Percentiles rank a stretch among this genome's conserved stretches.
Conservation (phyloP, 2,797 vertebrate genomes). For the Eulemur coronatus region DNA sequence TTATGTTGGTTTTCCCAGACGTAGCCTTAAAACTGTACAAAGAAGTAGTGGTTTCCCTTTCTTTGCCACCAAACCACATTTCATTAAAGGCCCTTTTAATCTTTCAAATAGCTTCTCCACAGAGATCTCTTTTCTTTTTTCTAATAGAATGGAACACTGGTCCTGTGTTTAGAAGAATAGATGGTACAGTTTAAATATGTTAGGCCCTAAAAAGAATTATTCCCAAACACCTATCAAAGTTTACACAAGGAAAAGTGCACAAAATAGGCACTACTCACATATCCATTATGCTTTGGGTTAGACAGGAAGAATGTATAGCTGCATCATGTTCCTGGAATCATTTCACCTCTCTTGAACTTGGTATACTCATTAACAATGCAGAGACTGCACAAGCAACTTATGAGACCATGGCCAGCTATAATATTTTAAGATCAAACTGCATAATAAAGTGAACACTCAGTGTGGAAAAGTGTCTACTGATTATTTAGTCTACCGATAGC, state of each 20-base stretch:
- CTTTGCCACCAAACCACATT: background rate
- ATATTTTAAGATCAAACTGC: conserved; percentile 10
- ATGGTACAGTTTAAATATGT: background rate
- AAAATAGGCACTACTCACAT: background rate
- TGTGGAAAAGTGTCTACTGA: background rate
- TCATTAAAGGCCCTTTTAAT: background rate
- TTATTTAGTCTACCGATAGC: background rate
- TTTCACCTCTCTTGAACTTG: background rate
- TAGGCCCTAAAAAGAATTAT: conserved; percentile 40
- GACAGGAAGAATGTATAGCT: background rate
- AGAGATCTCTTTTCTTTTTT: background rate
- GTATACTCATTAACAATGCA: background rate
- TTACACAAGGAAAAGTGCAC: background rate
- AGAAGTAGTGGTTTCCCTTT: background rate
- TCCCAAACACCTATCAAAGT: conserved; percentile 11
- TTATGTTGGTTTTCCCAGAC: background rate
- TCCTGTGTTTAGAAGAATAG: conserved; percentile 31
- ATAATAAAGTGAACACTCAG: background rate
- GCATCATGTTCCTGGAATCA: background rate
- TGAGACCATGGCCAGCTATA: background rate
- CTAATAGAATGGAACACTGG: background rate
- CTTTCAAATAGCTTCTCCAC: conserved; percentile 27
- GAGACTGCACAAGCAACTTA: background rate
- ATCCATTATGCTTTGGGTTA: background rate
- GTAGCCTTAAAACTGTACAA: background rate